Conservation (phyloP, 2,888 invertebrate genomes). For the Chrysomela aeneicollis region DNA sequence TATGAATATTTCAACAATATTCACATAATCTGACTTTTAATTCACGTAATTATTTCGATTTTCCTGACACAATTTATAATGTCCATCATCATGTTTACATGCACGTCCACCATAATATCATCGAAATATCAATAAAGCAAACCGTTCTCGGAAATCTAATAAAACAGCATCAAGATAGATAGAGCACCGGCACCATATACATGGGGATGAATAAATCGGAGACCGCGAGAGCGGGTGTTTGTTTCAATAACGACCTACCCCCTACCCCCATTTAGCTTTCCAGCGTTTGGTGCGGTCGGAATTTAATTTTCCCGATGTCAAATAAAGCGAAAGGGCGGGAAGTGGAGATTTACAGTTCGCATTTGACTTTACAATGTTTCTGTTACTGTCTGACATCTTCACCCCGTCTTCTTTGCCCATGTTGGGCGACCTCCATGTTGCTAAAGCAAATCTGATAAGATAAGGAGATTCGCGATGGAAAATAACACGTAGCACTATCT, state of each 20-base stretch:
- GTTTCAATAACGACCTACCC: constrained; percentile 48
- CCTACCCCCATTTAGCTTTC: constrained; percentile 9
- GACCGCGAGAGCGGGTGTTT: constrained; percentile 40
- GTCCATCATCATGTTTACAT: neutral
- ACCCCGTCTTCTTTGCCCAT: constrained; percentile 40
- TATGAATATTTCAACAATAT: no score
- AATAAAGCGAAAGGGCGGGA: constrained; percentile 56
- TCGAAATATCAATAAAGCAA: constrained; percentile 12
- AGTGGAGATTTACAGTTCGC: constrained; percentile 55
- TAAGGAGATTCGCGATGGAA: no score
- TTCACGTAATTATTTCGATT: no score
- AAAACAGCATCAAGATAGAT: constrained; percentile 17
- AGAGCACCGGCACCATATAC: neutral
- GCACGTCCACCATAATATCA: neutral
- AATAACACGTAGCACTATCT: no score
- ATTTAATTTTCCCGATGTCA: constrained; percentile 54
- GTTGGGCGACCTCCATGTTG: neutral
- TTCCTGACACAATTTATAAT: neutral
- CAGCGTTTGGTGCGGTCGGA: constrained; percentile 38
- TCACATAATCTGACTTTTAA: no score
- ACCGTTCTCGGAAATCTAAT: constrained; percentile 28
- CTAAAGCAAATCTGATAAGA: neutral
- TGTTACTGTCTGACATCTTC: constrained; percentile 55
- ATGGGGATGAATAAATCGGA: constrained; percentile 26
- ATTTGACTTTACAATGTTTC: constrained; percentile 60